Evolutionary conservation across 2,888 invertebrate genomes (phyloP).

Genomic region (Drosophila nr. perissopoda): DNA sequence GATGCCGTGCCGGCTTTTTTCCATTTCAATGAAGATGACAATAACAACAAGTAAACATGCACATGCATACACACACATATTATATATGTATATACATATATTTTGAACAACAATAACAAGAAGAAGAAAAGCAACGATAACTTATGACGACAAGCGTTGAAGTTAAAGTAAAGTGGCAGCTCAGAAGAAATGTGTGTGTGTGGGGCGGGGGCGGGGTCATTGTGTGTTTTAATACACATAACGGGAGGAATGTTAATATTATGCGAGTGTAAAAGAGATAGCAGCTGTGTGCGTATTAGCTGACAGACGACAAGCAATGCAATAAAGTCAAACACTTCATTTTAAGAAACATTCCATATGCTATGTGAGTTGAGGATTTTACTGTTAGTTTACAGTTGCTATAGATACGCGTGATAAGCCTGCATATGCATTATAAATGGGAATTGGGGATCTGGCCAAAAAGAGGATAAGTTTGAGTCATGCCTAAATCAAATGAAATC

Average conservation of each 20-base stretch:
- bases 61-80: neutral
- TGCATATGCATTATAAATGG: neutral
- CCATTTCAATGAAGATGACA: conserved; percentile 51
- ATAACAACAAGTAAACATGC: conserved; percentile 27
- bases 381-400: neutral
- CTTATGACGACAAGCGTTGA: conserved; percentile 39
- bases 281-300: conserved; percentile 4
- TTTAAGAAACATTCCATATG: conserved; percentile 28
- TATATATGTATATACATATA: neutral
- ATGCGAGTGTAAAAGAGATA: neutral
- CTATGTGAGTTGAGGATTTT: conserved; percentile 2
- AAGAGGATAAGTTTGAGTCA: neutral
- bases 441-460: neutral
- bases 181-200: conserved; percentile 20
- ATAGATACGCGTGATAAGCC: neutral
- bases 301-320: conserved; percentile 19
- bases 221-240: conserved; percentile 24
- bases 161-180: conserved; percentile 46
- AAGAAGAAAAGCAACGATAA: conserved; percentile 26
- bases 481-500: conserved; percentile 6
- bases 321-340: conserved; percentile 19
- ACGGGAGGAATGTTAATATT: conserved; percentile 18
- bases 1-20: conserved; percentile 24
- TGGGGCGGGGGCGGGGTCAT: neutral
- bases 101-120: conserved; percentile 17